Evolutionary conservation across 2,888 invertebrate species (phyloP).

Genomic region (Meloe dianella): DNA sequence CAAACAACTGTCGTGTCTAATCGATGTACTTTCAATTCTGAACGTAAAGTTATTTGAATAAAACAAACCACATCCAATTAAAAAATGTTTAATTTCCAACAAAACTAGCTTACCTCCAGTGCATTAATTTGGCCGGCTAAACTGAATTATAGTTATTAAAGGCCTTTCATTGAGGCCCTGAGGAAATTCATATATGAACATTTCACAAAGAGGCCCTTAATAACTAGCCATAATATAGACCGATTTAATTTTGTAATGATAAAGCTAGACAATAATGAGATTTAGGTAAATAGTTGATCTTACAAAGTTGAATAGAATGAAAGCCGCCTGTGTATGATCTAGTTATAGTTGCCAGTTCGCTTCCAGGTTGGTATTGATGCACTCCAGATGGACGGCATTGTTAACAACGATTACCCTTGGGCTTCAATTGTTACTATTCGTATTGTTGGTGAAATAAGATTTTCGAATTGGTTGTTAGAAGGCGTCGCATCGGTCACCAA

Average conservation of each 20-base stretch:
- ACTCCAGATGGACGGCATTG: conserved; percentile 52
- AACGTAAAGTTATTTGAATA: too few species aligned
- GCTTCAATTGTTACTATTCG: conserved; percentile 55
- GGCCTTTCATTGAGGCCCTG: neutral
- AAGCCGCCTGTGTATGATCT: neutral
- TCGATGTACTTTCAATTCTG: too few species aligned
- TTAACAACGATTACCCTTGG: conserved; percentile 55
- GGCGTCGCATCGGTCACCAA: neutral
- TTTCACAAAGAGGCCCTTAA: neutral
- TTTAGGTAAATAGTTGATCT: conserved; percentile 19
- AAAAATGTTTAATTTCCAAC: neutral
- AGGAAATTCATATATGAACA: neutral
- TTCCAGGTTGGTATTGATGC: conserved; percentile 23
- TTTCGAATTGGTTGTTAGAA: conserved; percentile 16
- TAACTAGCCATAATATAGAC: conserved; percentile 16
- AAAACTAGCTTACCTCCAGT: neutral
- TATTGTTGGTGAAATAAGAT: conserved; percentile 53
- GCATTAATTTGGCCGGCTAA: neutral
- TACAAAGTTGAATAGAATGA: conserved; percentile 16
- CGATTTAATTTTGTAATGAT: conserved; percentile 20
- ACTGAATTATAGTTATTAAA: neutral
- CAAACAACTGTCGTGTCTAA: too few species aligned
- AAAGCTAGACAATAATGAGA: conserved; percentile 13
- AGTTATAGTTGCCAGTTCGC: neutral
- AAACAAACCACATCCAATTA: too few species aligned